Conservation (phyloP, 2,888 invertebrate species). For the Drosophila colorata region DNA sequence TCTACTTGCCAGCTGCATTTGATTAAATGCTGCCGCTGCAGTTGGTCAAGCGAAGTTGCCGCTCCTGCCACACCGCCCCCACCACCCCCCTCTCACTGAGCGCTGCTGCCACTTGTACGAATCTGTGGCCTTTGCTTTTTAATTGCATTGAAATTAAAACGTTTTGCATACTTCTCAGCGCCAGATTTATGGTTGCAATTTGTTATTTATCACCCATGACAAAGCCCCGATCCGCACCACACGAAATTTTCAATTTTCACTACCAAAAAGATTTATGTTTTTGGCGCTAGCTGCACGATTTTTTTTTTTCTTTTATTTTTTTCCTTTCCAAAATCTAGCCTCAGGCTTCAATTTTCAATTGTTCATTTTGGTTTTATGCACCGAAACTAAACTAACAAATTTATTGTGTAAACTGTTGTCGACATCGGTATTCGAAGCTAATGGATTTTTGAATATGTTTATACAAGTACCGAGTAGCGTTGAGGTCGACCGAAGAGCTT, state of each 20-base stretch:
- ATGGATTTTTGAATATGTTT: conserved; percentile 70
- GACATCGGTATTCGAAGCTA: conserved; percentile 49
- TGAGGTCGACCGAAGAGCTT: conserved; percentile 33
- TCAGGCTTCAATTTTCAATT: conserved; percentile 28
- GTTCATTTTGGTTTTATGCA: conserved; percentile 19
- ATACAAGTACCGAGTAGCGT: conserved; percentile 18
- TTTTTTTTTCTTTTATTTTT: conserved; percentile 1
- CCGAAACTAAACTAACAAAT: conserved; percentile 53
- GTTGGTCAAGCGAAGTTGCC: conserved; percentile 15
- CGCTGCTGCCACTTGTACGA: conserved; percentile 22
- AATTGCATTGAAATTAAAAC: conserved; percentile 76
- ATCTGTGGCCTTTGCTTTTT: conserved; percentile 44
- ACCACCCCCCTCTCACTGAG: neutral
- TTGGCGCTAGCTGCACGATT: conserved; percentile 14
- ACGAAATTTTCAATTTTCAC: conserved; percentile 63
- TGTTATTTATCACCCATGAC: conserved; percentile 66
- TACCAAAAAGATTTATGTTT: conserved; percentile 65
- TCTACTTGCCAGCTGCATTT: conserved; percentile 63
- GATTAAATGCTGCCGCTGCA: conserved; percentile 60
- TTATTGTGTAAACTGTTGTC: conserved; percentile 70
- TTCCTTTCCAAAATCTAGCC: conserved; percentile 13
- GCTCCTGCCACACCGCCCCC: neutral
- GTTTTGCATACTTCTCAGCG: conserved; percentile 51
- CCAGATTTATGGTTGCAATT: conserved; percentile 74
- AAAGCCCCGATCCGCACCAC: neutral